A percentile compares a stretch with the other conserved stretches of the same genome.
phyloP scores from a whole-genome alignment of 2,113 vertebrate species.

The Trichechus manatus region DNA sequence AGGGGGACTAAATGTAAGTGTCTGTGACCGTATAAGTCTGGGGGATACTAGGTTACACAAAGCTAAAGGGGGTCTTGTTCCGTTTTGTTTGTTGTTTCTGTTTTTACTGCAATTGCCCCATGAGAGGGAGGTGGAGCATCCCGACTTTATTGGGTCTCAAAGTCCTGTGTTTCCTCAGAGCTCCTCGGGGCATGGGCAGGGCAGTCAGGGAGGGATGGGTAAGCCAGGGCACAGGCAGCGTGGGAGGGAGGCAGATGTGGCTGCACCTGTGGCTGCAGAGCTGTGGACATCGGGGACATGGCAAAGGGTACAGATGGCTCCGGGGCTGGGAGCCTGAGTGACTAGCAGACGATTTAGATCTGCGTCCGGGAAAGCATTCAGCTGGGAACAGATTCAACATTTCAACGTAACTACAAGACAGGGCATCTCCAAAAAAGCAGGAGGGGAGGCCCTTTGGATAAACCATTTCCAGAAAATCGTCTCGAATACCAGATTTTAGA shows the following conservation, averaged over 20 bases:
- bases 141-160: neutral
- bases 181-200: neutral
- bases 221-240: fast-evolving
- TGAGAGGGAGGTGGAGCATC: neutral
- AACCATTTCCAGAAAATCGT: conserved; percentile 27
- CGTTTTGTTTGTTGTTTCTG: neutral
- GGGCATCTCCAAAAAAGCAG: neutral
- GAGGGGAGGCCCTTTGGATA: neutral
- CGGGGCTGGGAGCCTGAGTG: neutral
- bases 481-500: neutral
- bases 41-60: neutral
- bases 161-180: neutral
- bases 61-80: neutral
- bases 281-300: fast-evolving
- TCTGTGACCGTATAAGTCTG: neutral
- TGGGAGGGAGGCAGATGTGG: neutral
- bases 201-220: neutral
- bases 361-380: neutral
- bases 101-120: neutral
- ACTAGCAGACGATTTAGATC: neutral
- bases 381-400: neutral
- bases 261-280: neutral
- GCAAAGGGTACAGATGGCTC: neutral
- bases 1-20: neutral
- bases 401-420: neutral